Evolutionary conservation across 2,113 vertebrate species (phyloP), one percentile per base, ranked within the genome.

Genomic region (Gymnarchus niloticus): DNA sequence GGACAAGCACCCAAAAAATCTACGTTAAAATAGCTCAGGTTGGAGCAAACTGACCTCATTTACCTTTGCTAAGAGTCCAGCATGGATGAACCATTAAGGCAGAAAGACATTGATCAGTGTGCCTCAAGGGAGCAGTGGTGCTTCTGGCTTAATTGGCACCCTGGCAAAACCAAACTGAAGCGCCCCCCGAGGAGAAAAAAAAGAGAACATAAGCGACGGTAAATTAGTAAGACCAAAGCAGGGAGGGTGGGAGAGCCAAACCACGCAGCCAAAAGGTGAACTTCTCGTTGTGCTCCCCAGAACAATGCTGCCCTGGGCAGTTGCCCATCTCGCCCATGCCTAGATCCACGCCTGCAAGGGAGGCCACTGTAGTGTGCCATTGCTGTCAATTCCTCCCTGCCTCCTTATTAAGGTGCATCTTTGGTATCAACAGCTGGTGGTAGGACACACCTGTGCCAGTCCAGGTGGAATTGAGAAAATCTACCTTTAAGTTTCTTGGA

Each of bases 401-500:
- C 93, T 93, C 0, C 87, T 93, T 77, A 91, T 97, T 3, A 93
- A 93, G 0, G 94, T 97, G 59, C 94, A 93, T 97, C 86, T 88
- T 95, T 89, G 94, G 95, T 81, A 92, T 95, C 57, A 95, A 94
- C 12, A 94, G 77, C 88, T 94, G 56, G 92, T 94, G n/a, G 94
- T 94, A 33, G 93, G 92, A 94, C 95, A 86, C 94, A 95, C 88
- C 93, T 97, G 88, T 97, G 96, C 87, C 96, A 95, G 0, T 95
- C 95, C 69, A 95, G 92, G 84, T 94, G 93, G 90, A 93, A 96
- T 87, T 92, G 92, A 52, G 95, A 96, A 49, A 95, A 95, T 0
- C 90, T 97, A 85, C 87, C 96, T 28, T 88, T 96, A 90, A 92
- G 91, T 3, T 96, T 94, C 0, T 90, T 91, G 23, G 93, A 95